Evolutionary conservation across 2,797 vertebrate species (phyloP).

Genomic region (Sebastes jordani): DNA sequence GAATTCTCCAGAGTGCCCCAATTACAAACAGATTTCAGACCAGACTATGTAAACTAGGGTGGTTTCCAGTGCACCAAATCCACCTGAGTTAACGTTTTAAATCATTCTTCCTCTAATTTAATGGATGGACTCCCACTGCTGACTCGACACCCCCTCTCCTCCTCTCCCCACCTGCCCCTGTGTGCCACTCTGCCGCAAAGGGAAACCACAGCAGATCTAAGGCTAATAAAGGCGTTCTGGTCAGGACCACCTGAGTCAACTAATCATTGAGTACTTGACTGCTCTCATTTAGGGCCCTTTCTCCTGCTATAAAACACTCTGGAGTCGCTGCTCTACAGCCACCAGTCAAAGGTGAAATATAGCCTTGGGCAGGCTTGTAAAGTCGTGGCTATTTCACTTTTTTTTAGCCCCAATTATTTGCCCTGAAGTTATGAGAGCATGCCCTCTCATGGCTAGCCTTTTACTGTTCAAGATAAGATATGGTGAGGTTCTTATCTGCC

Average conservation of each 20-base stretch:
- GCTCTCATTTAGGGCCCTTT: conserved; percentile 60
- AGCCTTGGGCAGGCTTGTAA: conserved; percentile 23
- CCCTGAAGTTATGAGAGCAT: not conserved
- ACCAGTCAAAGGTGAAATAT: conserved; percentile 36
- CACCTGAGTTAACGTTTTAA: conserved; percentile 35
- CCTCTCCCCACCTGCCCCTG: conserved; percentile 28
- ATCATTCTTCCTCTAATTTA: not conserved
- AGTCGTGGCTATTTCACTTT: conserved; percentile 6
- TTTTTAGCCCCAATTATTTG: not conserved
- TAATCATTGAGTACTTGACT: conserved; percentile 52
- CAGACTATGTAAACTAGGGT: not conserved
- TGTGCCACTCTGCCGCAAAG: conserved; percentile 31
- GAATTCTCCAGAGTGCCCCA: not conserved
- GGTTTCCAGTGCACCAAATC: conserved; percentile 6
- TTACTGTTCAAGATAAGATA: not conserved
- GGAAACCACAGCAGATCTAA: conserved; percentile 45
- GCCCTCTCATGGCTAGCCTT: not conserved
- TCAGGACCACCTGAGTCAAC: conserved; percentile 79
- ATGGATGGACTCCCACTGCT: conserved; percentile 39
- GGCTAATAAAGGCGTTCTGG: conserved; percentile 63
- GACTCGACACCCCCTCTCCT: conserved; percentile 36
- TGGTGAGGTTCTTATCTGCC: not conserved
- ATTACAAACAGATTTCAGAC: not conserved
- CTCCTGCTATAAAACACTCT: conserved; percentile 64
- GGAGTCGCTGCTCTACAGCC: conserved; percentile 23